Evolutionary conservation across 2,113 vertebrate species (phyloP).

Genomic region (Gadus macrocephalus): DNA sequence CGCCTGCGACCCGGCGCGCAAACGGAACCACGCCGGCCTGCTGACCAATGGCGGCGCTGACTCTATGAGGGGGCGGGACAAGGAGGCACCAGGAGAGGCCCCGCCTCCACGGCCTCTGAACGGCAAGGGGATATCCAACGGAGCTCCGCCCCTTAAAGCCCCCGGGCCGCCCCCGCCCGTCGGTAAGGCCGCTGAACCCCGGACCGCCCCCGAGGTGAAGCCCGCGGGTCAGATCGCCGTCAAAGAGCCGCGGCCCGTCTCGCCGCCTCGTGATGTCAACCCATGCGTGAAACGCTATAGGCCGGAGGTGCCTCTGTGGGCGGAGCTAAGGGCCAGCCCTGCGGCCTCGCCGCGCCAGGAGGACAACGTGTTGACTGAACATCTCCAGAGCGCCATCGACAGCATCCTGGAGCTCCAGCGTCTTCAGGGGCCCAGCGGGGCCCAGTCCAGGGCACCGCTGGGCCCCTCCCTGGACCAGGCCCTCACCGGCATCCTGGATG

Average conservation of each 20-base stretch:
- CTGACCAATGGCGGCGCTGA: conserved; percentile 61
- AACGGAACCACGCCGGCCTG: conserved; percentile 60
- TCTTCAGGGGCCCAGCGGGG: conserved; percentile 65
- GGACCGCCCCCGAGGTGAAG: conserved; percentile 25
- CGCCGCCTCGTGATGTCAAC: conserved; percentile 47
- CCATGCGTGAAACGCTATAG: conserved; percentile 46
- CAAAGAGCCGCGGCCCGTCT: conserved; percentile 34
- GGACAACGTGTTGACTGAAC: conserved; percentile 73
- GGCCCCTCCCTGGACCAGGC: conserved; percentile 64
- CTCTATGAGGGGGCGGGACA: background rate
- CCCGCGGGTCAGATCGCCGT: conserved; percentile 23
- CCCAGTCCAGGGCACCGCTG: conserved; percentile 42
- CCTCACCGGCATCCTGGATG: conserved; percentile 69
- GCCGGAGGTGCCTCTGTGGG: conserved; percentile 31
- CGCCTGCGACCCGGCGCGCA: conserved; percentile 55
- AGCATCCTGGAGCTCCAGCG: conserved; percentile 79
- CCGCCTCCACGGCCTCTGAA: conserved; percentile 10
- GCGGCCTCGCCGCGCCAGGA: conserved; percentile 50
- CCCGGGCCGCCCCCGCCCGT: conserved; percentile 14
- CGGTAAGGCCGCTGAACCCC: background rate
- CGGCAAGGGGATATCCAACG: conserved; percentile 31
- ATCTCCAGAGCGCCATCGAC: conserved; percentile 80
- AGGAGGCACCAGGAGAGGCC: conserved; percentile 4
- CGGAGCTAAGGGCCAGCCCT: conserved; percentile 37
- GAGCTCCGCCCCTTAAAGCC: conserved; percentile 13